These are phyloP conservation scores for Microtus montanus DNA, from an alignment of 2,113 vertebrate genomes.

Conservation along the genomic window DNA sequence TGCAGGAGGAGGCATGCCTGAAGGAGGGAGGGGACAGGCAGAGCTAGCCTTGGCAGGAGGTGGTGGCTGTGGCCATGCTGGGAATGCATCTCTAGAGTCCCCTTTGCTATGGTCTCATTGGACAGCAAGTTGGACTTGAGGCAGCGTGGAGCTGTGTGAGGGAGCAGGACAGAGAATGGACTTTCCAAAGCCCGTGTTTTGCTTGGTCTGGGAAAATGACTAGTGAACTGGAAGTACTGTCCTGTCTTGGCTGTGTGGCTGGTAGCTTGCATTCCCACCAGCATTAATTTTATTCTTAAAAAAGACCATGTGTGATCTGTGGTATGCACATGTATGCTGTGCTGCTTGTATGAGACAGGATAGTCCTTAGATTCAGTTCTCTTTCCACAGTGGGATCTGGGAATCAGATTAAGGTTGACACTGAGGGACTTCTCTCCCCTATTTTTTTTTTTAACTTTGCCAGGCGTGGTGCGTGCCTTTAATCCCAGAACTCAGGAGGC, in stretches of 20 bases:
- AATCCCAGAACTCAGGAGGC: background rate
- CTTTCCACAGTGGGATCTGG: background rate
- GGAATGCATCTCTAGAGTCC: background rate
- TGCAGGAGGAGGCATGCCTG: background rate
- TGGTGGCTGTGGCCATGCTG: background rate
- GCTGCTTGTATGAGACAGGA: background rate
- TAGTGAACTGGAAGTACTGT: too few relatives aligned
- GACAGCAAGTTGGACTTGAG: background rate
- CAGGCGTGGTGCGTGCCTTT: background rate
- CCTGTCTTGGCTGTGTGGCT: background rate
- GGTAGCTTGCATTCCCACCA: too few relatives aligned
- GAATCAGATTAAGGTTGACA: background rate
- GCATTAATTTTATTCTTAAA: background rate
- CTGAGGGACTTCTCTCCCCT: too few relatives aligned
- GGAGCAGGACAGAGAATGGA: background rate
- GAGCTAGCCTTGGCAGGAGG: background rate
- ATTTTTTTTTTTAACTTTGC: background rate
- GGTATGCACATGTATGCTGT: too few relatives aligned
- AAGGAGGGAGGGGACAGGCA: background rate
- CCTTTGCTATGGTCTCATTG: background rate
- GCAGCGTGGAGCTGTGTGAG: background rate
- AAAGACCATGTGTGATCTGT: background rate
- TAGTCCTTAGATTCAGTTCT: too few relatives aligned
- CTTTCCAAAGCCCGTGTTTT: background rate
- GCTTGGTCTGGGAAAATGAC: background rate